Percentiles rank a stretch among this genome's conserved stretches.
Evolutionary conservation across 1,140 invertebrate species (phyloP).

Genomic region (Chionoecetes opilio): DNA sequence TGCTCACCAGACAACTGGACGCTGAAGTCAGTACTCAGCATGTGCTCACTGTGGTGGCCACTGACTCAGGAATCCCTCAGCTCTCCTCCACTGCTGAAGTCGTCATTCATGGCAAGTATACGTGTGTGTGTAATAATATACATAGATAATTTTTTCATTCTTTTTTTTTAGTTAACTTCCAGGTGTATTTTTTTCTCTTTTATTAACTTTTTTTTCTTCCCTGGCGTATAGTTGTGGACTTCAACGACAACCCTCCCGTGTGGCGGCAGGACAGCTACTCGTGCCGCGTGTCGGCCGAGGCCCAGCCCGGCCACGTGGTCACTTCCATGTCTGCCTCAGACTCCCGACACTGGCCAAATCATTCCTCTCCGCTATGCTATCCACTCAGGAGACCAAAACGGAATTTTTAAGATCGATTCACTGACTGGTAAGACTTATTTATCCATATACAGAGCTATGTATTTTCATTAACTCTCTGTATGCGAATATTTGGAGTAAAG

Average conservation of each 20-base stretch:
- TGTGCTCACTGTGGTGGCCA: slow-evolving; percentile 92
- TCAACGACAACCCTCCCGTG: slow-evolving; percentile 95
- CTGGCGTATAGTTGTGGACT: slow-evolving; percentile 88
- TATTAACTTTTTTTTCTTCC: background rate
- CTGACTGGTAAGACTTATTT: slow-evolving; percentile 38
- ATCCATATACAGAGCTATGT: too few relatives aligned
- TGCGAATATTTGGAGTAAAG: too few relatives aligned
- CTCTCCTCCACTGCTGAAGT: slow-evolving; percentile 65
- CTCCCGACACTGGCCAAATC: slow-evolving; percentile 86
- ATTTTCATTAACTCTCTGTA: too few relatives aligned
- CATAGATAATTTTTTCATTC: too few relatives aligned
- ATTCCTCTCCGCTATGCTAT: slow-evolving; percentile 60
- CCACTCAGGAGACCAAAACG: slow-evolving; percentile 59
- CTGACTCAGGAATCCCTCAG: slow-evolving; percentile 86
- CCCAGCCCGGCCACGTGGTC: slow-evolving; percentile 90
- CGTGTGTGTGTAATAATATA: background rate
- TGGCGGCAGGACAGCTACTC: slow-evolving; percentile 93
- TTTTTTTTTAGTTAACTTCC: too few relatives aligned
- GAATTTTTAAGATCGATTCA: slow-evolving; percentile 59
- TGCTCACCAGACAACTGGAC: slow-evolving; percentile 93
- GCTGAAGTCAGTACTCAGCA: slow-evolving; percentile 92
- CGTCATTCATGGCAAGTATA: slow-evolving; percentile 59
- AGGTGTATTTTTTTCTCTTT: background rate
- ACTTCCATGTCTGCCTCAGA: slow-evolving; percentile 90
- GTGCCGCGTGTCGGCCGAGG: slow-evolving; percentile 92